Evolutionary conservation across 2,888 invertebrate species (phyloP).

Genomic region (Drosophila subsilvestris): DNA sequence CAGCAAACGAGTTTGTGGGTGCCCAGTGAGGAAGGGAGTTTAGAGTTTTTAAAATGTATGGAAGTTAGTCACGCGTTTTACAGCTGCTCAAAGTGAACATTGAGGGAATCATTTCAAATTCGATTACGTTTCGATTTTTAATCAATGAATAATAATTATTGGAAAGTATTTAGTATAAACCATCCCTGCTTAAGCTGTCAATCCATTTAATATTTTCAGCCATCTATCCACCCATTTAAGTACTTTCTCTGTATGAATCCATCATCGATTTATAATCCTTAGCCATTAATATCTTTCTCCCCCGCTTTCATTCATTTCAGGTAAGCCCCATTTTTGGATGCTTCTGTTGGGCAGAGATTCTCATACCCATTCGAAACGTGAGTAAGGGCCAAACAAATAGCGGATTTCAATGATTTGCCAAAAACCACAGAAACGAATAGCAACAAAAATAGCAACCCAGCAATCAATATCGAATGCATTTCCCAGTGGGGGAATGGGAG

Average conservation of each 20-base stretch:
- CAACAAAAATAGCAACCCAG: conserved; percentile 6
- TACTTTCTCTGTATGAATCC: neutral
- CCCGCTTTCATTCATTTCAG: conserved; percentile 20
- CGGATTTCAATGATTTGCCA: conserved; percentile 1
- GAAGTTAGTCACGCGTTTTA: conserved; percentile 3
- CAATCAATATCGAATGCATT: conserved; percentile 43
- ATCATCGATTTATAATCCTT: neutral
- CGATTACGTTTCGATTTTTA: neutral
- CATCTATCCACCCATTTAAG: neutral
- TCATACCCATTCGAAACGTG: neutral
- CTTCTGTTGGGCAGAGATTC: neutral
- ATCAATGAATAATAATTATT: neutral
- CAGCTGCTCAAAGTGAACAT: conserved; percentile 20
- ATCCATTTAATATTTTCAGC: no score
- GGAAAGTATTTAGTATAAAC: neutral
- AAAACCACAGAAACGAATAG: conserved; percentile 12
- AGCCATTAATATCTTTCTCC: neutral
- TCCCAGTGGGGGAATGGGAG: neutral
- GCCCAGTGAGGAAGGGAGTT: neutral
- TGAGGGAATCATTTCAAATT: neutral
- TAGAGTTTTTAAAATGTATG: conserved; percentile 7
- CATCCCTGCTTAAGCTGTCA: no score
- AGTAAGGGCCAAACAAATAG: conserved; percentile 3
- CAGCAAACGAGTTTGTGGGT: neutral
- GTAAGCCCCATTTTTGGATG: conserved; percentile 7